phyloP scores from a whole-genome alignment of 2,888 invertebrate genomes.

The Rotaria sp. region DNA sequence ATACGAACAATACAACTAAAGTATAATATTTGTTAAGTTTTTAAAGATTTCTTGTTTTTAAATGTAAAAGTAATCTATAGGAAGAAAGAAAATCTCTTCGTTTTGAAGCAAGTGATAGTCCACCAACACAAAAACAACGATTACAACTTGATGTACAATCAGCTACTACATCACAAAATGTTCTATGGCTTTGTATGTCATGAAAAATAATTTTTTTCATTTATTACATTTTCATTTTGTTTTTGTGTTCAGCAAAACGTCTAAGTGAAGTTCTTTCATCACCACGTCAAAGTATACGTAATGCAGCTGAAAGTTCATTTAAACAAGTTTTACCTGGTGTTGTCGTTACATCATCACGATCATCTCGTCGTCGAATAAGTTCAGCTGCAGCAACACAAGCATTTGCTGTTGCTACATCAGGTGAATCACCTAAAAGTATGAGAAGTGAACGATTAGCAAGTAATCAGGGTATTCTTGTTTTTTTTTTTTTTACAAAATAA shows the following conservation, averaged over 20 bases:
- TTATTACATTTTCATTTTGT: background rate
- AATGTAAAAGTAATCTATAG: background rate
- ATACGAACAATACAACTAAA: background rate
- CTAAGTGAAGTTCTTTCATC: slow-evolving; percentile 16
- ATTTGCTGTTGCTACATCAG: slow-evolving; percentile 82
- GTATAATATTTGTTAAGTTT: background rate
- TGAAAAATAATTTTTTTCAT: background rate
- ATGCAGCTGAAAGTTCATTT: slow-evolving; percentile 11
- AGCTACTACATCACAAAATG: background rate
- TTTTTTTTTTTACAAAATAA: too few relatives aligned
- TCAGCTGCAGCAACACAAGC: slow-evolving; percentile 67
- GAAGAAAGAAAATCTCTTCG: background rate
- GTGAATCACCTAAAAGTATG: slow-evolving; percentile 58
- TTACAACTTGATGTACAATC: background rate
- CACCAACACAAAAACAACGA: background rate
- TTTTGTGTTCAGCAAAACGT: background rate
- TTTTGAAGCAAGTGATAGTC: background rate
- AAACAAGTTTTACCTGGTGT: slow-evolving; percentile 68
- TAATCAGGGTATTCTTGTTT: background rate
- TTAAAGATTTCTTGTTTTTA: background rate
- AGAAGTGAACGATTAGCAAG: slow-evolving; percentile 9
- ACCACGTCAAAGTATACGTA: slow-evolving; percentile 26
- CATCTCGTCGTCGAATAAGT: slow-evolving; percentile 68
- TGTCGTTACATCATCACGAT: slow-evolving; percentile 78
- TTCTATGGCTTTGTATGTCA: background rate